These are phyloP conservation scores for Psittacula derbiana DNA, from an alignment of 2,797 vertebrate species.

Conservation along the genomic window DNA sequence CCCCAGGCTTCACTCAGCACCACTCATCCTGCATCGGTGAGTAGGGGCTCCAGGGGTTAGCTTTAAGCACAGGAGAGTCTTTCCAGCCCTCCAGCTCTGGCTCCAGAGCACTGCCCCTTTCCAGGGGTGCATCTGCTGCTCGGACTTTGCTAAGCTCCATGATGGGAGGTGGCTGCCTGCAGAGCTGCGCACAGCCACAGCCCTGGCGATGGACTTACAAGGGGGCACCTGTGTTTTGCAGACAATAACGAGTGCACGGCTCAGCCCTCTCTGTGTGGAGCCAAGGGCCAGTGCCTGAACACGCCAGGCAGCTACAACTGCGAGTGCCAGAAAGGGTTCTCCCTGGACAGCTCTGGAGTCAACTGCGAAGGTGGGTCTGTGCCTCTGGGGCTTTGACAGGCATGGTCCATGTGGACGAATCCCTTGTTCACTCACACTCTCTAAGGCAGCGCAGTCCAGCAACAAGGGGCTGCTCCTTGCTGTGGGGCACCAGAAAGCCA, in stretches of 20 bases:
- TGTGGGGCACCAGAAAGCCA: not conserved
- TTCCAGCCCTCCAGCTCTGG: not conserved
- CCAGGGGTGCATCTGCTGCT: not conserved
- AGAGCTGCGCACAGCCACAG: not conserved
- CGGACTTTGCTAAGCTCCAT: not conserved
- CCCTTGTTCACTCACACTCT: not conserved
- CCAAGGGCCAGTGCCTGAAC: constrained; percentile 80
- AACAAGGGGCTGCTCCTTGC: not conserved
- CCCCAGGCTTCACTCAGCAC: constrained; percentile 83
- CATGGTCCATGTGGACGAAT: fast-evolving
- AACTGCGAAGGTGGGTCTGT: constrained; percentile 86
- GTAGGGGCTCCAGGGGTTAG: not conserved
- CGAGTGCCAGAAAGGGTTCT: constrained; percentile 91
- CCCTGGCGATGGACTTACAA: not conserved
- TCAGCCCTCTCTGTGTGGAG: constrained; percentile 77
- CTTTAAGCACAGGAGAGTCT: not conserved
- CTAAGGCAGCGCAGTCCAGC: not conserved
- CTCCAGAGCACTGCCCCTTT: not conserved
- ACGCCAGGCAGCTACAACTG: constrained; percentile 85
- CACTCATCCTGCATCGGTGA: constrained; percentile 84
- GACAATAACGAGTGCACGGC: constrained; percentile 83
- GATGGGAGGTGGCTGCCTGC: not conserved
- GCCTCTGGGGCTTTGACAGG: not conserved
- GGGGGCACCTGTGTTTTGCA: not conserved
- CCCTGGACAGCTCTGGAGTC: constrained; percentile 82